Evolutionary conservation across 1,140 invertebrate species (phyloP), one percentile per base, ranked within the genome.

Genomic region (Drosophila sulfurigaster): DNA sequence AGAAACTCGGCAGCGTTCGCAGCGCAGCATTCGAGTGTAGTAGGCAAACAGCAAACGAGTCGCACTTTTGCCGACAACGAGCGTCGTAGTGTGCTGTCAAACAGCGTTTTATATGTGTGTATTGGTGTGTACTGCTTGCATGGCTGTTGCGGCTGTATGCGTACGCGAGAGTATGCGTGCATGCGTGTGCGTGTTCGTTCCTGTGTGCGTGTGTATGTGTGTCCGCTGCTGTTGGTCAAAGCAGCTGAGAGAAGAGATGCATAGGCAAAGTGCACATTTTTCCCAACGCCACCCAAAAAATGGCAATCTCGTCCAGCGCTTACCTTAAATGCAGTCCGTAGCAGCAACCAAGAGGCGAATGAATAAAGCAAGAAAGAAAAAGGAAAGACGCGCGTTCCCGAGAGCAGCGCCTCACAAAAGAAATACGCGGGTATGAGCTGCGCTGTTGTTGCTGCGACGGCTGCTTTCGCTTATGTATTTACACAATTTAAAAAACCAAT

Each of bases 231-330:
- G 75, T 62, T 76, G 70, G 80, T 64, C 67, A 88, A 87, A 79
- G 81, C 78, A 89, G 85, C 80, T 88, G 85, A 88, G 35, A 38
- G 85, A 74, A 88, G 35, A 38, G 85, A 74, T 75, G 71, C 58
- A 82, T 58, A 69, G 43, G 59, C 65, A 68, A 74, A 67, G 69
- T 81, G 62, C 60, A 62, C 56, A 70, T 45, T 64, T 69, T 54
- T 30, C 35, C 35, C 7, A 52, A 48, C 70, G 74, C 59, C 49
- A 32, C 7, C 30, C 30, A 59, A 62, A 66, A 56, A 45, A 57
- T 13, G 11, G 8, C 3, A 69, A 62, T n/a, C 63, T 16, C 10
- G 10, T 46, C 20, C 20, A 63, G 43, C 74, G 43, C 75, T 66
- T 73, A 77, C 75, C 59, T 75, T 38, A 48, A 54, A 54, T 59